Evolutionary conservation across 64 coral and sea anemone genomes (phyloP).

Genomic region (Montipora capricornis): DNA sequence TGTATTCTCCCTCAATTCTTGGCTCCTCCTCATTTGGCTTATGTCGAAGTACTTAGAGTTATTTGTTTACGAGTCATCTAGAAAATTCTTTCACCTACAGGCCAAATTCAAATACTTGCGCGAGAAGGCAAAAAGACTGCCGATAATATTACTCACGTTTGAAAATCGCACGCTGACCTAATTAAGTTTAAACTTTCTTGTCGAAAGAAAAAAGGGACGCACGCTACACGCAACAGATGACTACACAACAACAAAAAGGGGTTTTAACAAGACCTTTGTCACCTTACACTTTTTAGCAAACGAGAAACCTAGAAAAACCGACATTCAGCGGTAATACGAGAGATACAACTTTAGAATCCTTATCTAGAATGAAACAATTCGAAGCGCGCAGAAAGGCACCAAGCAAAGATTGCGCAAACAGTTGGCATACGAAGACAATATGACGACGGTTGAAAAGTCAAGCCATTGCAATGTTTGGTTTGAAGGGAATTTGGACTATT

Average conservation of each 20-base stretch:
- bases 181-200: neutral
- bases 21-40: neutral
- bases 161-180: neutral
- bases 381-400: neutral
- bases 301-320: neutral
- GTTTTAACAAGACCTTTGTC: neutral
- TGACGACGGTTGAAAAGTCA: no score
- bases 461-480: no score
- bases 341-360: no score
- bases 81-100: neutral
- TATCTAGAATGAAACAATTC: no score
- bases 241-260: neutral
- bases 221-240: neutral
- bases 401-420: neutral
- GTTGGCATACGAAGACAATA: no score
- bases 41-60: neutral
- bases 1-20: slow-evolving; percentile 1
- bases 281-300: neutral
- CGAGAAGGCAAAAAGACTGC: neutral
- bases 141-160: neutral
- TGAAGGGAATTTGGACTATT: neutral
- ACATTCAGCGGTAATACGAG: no score
- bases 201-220: no score
- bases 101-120: neutral
- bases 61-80: neutral